phyloP scores from a whole-genome alignment of 2,113 vertebrate genomes.

The Oxygymnocypris stewartii region DNA sequence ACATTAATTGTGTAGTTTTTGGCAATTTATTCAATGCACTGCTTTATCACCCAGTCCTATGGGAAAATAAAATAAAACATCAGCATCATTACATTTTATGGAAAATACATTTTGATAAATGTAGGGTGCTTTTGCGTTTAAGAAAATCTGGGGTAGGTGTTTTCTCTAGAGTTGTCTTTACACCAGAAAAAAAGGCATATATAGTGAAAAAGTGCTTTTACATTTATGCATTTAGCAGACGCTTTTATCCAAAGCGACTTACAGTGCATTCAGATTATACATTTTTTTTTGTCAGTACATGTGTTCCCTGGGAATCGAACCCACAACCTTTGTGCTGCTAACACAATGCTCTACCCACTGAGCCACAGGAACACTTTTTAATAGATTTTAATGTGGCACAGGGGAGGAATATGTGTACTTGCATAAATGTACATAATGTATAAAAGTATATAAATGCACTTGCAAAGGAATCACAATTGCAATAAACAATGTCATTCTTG shows the following conservation, averaged over 20 bases:
- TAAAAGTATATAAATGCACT: not conserved
- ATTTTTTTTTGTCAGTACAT: too few relatives aligned
- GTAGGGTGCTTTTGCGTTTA: not conserved
- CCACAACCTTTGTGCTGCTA: too few relatives aligned
- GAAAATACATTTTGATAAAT: not conserved
- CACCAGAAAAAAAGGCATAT: not conserved
- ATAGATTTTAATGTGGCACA: not conserved
- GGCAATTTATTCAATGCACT: not conserved
- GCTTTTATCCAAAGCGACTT: too few relatives aligned
- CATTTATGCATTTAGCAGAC: too few relatives aligned
- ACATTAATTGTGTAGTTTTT: not conserved
- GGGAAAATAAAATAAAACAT: not conserved
- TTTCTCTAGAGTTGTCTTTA: not conserved
- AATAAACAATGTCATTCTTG: not conserved
- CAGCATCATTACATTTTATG: not conserved
- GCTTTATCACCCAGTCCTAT: not conserved
- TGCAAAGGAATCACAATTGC: conserved; percentile 1
- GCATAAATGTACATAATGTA: too few relatives aligned
- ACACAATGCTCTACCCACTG: too few relatives aligned
- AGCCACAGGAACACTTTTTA: too few relatives aligned
- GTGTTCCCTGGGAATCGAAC: too few relatives aligned
- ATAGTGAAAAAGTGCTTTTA: conserved; percentile 1
- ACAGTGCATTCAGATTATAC: too few relatives aligned
- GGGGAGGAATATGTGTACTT: too few relatives aligned
- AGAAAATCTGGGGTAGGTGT: not conserved